These are phyloP conservation scores for Channallabes apus DNA, from an alignment of 2,797 vertebrate species.

Conservation along the genomic window DNA sequence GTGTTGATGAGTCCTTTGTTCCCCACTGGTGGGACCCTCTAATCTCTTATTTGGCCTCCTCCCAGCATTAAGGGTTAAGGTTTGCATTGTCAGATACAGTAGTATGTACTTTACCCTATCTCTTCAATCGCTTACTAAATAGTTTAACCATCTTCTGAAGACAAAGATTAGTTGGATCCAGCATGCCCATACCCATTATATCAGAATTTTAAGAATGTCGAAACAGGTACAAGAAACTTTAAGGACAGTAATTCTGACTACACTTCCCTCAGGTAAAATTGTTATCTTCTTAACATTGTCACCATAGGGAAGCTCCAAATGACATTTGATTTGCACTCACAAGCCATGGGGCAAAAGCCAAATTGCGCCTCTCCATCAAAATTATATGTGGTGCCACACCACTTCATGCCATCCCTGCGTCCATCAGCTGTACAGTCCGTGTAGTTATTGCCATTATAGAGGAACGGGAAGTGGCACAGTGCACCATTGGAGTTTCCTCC, in stretches of 20 bases:
- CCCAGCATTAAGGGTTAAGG: slow-evolving; percentile 26
- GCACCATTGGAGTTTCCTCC: slow-evolving; percentile 97
- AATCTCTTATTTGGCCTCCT: slow-evolving; percentile 43
- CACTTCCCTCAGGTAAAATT: not conserved
- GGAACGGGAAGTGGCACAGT: slow-evolving; percentile 93
- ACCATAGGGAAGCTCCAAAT: not conserved
- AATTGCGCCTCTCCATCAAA: slow-evolving; percentile 91
- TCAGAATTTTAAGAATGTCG: not conserved
- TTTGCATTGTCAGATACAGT: slow-evolving; percentile 23
- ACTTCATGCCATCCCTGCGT: slow-evolving; percentile 94
- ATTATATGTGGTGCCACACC: slow-evolving; percentile 93
- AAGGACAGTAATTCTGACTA: not conserved
- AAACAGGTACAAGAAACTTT: not conserved
- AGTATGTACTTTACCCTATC: slow-evolving; percentile 19
- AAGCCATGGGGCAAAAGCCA: slow-evolving; percentile 98
- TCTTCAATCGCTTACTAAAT: slow-evolving; percentile 10
- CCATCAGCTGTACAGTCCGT: slow-evolving; percentile 95
- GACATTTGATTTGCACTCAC: slow-evolving; percentile 70
- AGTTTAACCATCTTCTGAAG: not conserved
- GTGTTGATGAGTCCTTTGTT: slow-evolving; percentile 43
- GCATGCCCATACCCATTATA: not conserved
- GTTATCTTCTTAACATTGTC: not conserved
- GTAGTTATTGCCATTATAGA: slow-evolving; percentile 93
- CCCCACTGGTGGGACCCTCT: slow-evolving; percentile 39
- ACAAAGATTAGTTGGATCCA: not conserved